phyloP scores from a whole-genome alignment of 2,113 vertebrate species.

The Gracilinanus agilis region DNA sequence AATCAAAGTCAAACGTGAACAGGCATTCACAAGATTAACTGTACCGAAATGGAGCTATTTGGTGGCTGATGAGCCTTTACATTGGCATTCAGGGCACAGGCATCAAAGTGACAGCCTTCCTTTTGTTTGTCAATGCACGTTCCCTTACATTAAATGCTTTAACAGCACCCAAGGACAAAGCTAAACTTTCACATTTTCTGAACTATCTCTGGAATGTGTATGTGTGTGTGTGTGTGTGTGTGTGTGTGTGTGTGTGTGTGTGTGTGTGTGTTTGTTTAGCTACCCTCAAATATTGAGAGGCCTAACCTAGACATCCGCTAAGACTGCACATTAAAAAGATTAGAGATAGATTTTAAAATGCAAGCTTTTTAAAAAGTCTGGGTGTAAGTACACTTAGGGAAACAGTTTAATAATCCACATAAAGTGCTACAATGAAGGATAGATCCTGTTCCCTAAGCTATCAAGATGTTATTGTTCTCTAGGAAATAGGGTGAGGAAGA shows the following conservation, averaged over 20 bases:
- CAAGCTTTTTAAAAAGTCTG: neutral
- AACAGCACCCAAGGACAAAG: conserved; percentile 68
- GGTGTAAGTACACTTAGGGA: neutral
- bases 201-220: conserved; percentile 74
- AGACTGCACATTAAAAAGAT: neutral
- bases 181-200: conserved; percentile 77
- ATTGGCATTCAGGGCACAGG: conserved; percentile 63
- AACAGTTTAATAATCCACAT: neutral
- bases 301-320: neutral
- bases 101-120: conserved; percentile 76
- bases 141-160: conserved; percentile 77
- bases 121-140: conserved; percentile 75
- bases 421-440: neutral
- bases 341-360: conserved; percentile 3
- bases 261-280: neutral
- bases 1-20: conserved; percentile 68
- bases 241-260: neutral
- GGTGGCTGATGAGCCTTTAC: conserved; percentile 59
- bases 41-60: conserved; percentile 67
- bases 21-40: conserved; percentile 71
- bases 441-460: accelerated
- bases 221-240: neutral
- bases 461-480: too few relatives aligned
- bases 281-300: neutral
- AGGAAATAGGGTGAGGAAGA: neutral